Conservation (phyloP, 2,888 invertebrate genomes). For the Synanthedon formicaeformis region DNA sequence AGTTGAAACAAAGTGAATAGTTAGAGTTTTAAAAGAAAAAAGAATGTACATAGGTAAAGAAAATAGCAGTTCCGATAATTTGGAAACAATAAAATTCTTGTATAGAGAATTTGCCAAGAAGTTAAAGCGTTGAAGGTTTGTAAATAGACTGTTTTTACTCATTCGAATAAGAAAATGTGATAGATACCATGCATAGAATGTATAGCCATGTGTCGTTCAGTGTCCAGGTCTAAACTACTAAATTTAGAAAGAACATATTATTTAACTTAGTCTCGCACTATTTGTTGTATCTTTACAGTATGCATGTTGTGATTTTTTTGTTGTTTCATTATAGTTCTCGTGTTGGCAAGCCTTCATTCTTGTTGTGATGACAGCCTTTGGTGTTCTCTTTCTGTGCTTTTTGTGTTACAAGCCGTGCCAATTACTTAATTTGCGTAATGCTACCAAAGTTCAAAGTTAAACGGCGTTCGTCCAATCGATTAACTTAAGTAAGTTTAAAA, state of each 20-base stretch:
- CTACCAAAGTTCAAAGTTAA: constrained; percentile 26
- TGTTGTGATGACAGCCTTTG: constrained; percentile 37
- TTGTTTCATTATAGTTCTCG: constrained; percentile 12
- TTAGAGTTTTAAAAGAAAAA: constrained; percentile 32
- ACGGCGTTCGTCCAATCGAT: neutral
- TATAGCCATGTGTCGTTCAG: constrained; percentile 29
- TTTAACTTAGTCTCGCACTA: constrained; percentile 8
- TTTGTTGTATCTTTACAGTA: neutral
- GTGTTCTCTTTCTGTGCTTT: constrained; percentile 50
- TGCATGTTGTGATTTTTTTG: constrained; percentile 4
- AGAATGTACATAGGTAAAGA: constrained; percentile 11
- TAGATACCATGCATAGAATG: constrained; percentile 31
- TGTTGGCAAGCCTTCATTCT: constrained; percentile 54
- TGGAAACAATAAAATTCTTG: constrained; percentile 21
- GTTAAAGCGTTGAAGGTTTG: constrained; percentile 39
- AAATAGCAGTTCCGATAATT: constrained; percentile 15
- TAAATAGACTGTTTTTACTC: neutral
- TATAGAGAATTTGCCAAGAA: constrained; percentile 31
- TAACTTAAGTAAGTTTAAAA: constrained; percentile 1
- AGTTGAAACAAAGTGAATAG: constrained; percentile 47
- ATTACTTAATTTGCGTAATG: constrained; percentile 37
- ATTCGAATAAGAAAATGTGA: constrained; percentile 7
- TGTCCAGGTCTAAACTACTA: constrained; percentile 21
- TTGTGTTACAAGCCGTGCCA: constrained; percentile 61
- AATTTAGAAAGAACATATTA: constrained; percentile 4